phyloP scores from a whole-genome alignment of 2,888 invertebrate genomes.

The Standfussiana lucernea region DNA sequence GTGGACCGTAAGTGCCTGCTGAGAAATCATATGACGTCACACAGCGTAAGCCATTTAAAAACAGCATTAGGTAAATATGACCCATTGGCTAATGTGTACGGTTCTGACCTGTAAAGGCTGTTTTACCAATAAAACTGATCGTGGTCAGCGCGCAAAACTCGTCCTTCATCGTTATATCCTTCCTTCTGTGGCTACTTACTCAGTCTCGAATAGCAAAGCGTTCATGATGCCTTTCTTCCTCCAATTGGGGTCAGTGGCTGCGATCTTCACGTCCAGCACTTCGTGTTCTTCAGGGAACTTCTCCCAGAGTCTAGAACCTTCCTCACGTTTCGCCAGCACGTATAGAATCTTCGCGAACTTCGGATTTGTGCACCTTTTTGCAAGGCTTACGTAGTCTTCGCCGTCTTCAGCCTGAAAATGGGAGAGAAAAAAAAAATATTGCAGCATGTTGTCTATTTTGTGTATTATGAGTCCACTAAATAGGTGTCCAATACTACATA shows the following conservation, averaged over 20 bases:
- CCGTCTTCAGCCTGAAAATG: slow-evolving; percentile 76
- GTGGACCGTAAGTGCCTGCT: no score
- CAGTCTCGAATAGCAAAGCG: slow-evolving; percentile 90
- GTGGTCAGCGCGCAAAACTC: no score
- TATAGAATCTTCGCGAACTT: slow-evolving; percentile 92
- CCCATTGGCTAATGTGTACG: no score
- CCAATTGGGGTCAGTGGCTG: slow-evolving; percentile 92
- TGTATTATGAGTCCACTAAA: no score
- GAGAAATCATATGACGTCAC: no score
- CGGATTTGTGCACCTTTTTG: slow-evolving; percentile 88
- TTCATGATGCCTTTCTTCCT: slow-evolving; percentile 93
- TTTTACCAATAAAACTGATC: no score
- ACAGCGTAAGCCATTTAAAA: no score
- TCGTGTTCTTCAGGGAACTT: slow-evolving; percentile 90
- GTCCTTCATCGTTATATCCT: no score
- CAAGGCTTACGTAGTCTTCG: slow-evolving; percentile 82
- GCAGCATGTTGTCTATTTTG: no score
- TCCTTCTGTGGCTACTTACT: slow-evolving; percentile 85
- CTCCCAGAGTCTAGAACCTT: slow-evolving; percentile 89
- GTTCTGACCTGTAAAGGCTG: no score
- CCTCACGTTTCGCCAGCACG: slow-evolving; percentile 91
- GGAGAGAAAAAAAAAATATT: neutral
- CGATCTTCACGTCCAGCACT: slow-evolving; percentile 91
- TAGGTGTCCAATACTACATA: neutral
- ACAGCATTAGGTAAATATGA: no score